phyloP scores from a whole-genome alignment of 30 jellyfish, hydroid and myxozoan species.

The Cassiopea andromeda region DNA sequence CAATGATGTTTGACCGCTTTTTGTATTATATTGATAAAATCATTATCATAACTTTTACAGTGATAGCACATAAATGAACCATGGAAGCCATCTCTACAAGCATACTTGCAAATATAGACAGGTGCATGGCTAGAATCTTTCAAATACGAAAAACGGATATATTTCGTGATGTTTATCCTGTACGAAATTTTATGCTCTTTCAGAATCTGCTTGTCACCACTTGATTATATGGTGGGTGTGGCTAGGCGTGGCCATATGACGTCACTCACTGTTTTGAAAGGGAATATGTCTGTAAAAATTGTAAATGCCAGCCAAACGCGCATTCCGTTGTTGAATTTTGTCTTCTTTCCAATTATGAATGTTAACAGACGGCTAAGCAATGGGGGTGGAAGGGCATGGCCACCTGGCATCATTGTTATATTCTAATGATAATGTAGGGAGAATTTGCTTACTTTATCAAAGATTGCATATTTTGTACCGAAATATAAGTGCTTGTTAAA shows the following conservation, averaged over 20 bases:
- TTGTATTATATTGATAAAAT: too few species aligned
- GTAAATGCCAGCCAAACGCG: conserved; percentile 13
- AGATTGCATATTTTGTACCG: conserved; percentile 36
- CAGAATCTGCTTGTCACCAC: conserved; percentile 62
- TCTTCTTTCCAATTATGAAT: conserved; percentile 14
- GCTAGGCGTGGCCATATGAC: conserved; percentile 7
- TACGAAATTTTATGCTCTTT: conserved; percentile 55
- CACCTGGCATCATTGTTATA: conserved; percentile 26
- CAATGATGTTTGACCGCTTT: too few species aligned
- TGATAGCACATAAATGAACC: too few species aligned
- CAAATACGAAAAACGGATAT: conserved; percentile 49
- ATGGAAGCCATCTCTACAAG: too few species aligned
- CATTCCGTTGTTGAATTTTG: conserved; percentile 13
- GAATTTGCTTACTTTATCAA: conserved; percentile 9
- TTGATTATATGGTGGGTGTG: conserved; percentile 19
- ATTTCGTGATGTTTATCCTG: conserved; percentile 30
- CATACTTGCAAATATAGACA: background rate
- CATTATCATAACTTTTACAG: too few species aligned
- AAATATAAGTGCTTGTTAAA: conserved; percentile 13
- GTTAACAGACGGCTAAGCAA: conserved; percentile 12
- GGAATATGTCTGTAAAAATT: conserved; percentile 2
- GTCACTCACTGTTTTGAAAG: conserved; percentile 52
- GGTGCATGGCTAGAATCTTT: conserved; percentile 56
- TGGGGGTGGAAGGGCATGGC: conserved; percentile 24
- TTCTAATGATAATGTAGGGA: background rate